phyloP scores from a whole-genome alignment of 2,888 invertebrate species.

The Aradus depressus region DNA sequence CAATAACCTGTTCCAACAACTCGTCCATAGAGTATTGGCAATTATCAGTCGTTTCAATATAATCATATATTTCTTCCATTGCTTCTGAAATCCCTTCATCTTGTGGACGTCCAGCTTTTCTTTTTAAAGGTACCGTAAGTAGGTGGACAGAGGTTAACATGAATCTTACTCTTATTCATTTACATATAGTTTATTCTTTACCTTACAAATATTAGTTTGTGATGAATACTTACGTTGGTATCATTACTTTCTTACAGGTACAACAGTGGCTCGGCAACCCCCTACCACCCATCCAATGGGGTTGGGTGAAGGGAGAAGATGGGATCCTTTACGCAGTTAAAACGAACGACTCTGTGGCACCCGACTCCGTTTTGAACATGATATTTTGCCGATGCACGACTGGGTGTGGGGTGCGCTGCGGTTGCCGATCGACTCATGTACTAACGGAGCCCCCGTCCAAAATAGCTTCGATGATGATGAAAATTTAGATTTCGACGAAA shows the following conservation, averaged over 20 bases:
- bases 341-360: too few relatives aligned
- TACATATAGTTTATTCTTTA: neutral
- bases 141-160: too few relatives aligned
- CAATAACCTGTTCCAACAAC: slow-evolving; percentile 1
- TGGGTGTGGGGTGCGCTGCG: too few relatives aligned
- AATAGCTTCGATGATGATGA: too few relatives aligned
- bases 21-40: slow-evolving; percentile 2
- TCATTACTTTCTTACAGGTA: neutral
- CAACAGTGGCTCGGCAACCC: neutral
- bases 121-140: neutral
- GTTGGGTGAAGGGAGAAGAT: too few relatives aligned
- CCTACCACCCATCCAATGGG: neutral
- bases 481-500: too few relatives aligned
- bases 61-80: neutral
- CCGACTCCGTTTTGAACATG: too few relatives aligned
- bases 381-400: too few relatives aligned
- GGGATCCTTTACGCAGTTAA: too few relatives aligned
- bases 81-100: neutral
- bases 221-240: slow-evolving; percentile 1
- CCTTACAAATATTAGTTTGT: neutral
- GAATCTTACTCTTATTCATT: too few relatives aligned
- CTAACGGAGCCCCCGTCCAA: too few relatives aligned
- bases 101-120: neutral
- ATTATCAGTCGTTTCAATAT: neutral
- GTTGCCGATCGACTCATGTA: too few relatives aligned